A percentile compares a stretch with the other conserved stretches of the same genome.
phyloP scores from a whole-genome alignment of 2,113 vertebrate species.

The Diphyllodes magnificus region DNA sequence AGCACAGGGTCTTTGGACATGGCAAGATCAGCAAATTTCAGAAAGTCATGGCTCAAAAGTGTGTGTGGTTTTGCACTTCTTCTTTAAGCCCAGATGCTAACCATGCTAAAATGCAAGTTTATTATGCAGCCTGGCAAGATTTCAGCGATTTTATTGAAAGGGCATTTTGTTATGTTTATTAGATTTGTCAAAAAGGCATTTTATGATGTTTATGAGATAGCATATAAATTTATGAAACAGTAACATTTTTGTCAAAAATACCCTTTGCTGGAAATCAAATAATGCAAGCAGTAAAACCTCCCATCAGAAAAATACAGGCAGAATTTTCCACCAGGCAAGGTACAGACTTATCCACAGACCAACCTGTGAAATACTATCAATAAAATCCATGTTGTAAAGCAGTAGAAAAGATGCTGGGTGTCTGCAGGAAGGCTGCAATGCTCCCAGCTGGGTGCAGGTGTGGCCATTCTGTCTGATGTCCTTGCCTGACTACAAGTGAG shows the following conservation, averaged over 20 bases:
- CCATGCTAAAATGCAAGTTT: slow-evolving; percentile 3
- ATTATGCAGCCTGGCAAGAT: not conserved
- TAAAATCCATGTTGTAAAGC: not conserved
- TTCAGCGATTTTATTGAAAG: slow-evolving; percentile 20
- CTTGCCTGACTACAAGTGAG: not conserved
- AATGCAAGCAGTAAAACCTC: slow-evolving; percentile 10
- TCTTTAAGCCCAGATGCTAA: not conserved
- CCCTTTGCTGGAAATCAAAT: slow-evolving; percentile 53
- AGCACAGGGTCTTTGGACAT: fast-evolving
- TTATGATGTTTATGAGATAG: slow-evolving; percentile 39
- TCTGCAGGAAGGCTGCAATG: not conserved
- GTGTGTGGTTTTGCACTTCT: not conserved
- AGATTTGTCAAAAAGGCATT: slow-evolving; percentile 36
- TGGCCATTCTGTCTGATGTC: not conserved
- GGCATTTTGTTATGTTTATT: slow-evolving; percentile 51
- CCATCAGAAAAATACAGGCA: not conserved
- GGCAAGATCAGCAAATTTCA: not conserved
- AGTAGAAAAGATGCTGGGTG: not conserved
- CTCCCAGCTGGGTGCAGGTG: not conserved
- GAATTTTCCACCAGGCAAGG: slow-evolving; percentile 4
- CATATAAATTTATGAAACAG: slow-evolving; percentile 34
- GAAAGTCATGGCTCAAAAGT: not conserved
- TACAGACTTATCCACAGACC: not conserved
- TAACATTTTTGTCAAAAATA: slow-evolving; percentile 46
- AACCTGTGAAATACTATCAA: not conserved